These are phyloP conservation scores for Microlaimidae sp. DNA, from an alignment of 2,888 invertebrate genomes.

Conservation along the genomic window DNA sequence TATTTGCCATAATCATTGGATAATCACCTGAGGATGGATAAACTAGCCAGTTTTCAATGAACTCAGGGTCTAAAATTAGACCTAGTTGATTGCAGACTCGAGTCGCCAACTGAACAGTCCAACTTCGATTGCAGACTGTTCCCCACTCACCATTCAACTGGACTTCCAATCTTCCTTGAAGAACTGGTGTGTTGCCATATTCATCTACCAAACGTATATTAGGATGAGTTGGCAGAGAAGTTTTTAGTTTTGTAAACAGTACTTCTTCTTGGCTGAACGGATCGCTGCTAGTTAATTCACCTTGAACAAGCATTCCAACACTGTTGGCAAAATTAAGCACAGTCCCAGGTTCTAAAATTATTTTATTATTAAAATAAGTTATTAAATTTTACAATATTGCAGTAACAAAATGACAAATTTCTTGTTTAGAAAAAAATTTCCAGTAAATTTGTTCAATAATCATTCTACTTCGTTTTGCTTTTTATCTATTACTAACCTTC, in stretches of 20 bases:
- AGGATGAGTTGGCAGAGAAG: constrained; percentile 18
- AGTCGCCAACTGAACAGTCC: constrained; percentile 77
- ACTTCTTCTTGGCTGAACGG: too few species aligned
- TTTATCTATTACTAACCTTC: too few species aligned
- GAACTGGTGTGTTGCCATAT: constrained; percentile 26
- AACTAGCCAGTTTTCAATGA: constrained; percentile 46
- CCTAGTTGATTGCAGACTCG: constrained; percentile 88
- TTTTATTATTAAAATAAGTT: too few species aligned
- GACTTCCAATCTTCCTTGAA: constrained; percentile 63
- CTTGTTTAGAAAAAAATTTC: too few species aligned
- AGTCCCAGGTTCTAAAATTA: constrained; percentile 69
- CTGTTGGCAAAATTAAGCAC: constrained; percentile 68
- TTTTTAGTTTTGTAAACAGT: too few species aligned
- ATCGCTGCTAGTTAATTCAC: too few species aligned
- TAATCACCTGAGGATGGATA: constrained; percentile 26
- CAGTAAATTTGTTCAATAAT: too few species aligned
- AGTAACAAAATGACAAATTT: too few species aligned
- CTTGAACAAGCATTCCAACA: constrained; percentile 84
- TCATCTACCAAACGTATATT: constrained; percentile 29
- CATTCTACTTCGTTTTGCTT: too few species aligned
- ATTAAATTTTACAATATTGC: too few species aligned
- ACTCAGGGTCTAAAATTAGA: constrained; percentile 67
- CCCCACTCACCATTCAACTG: constrained; percentile 76
- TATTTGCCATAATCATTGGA: constrained; percentile 49
- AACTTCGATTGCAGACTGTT: constrained; percentile 87